Evolutionary conservation across 2,797 vertebrate species (phyloP), one percentile per base, ranked within the genome.

Genomic region (Neoniphon sammara): DNA sequence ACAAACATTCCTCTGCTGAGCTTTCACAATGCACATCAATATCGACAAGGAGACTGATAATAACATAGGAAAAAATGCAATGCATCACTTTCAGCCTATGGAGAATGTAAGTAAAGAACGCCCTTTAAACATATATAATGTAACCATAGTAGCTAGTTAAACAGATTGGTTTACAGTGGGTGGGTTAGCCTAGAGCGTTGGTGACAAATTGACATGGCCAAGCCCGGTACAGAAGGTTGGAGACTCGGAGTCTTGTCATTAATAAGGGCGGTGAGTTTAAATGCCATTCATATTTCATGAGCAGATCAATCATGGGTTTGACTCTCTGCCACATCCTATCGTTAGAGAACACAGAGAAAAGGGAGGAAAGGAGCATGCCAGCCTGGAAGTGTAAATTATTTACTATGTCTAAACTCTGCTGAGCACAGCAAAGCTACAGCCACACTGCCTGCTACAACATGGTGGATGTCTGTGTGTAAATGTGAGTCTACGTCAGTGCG

Each of bases 351-450:
- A 67, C 47, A 70, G 54, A 61, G 61, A 74, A 61, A 84, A 70
- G 80, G 67, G 75, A 82, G 47, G 74, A 65, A 44, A 91, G 87
- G 85, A 83, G 73, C 67, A 76, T 88, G 87, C 88, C 82, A 88
- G 83, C 77, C 87, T 84, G 83, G 21, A 42, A 78, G 83, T 75
- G 87, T 94, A 82, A 94, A 94, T 95, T 91, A 94, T 94, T 94
- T 88, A 94, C 90, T 80, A 83, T 84, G 89, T 91, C 89, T 88
- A 89, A 92, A 93, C 85, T 91, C 87, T 93, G 94, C 93, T 93
- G 94, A 94, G 89, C 70, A 15, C 84, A 91, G 93, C 91, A 93
- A 79, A 85, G 74, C 84, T 60, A 64, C 46, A 79, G 74, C 60
- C 71, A 75, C 66, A 75, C 75, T 44, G 74, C 58, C 84, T 66